phyloP scores from a whole-genome alignment of 2,888 invertebrate genomes.

The Cheilosia urbana region DNA sequence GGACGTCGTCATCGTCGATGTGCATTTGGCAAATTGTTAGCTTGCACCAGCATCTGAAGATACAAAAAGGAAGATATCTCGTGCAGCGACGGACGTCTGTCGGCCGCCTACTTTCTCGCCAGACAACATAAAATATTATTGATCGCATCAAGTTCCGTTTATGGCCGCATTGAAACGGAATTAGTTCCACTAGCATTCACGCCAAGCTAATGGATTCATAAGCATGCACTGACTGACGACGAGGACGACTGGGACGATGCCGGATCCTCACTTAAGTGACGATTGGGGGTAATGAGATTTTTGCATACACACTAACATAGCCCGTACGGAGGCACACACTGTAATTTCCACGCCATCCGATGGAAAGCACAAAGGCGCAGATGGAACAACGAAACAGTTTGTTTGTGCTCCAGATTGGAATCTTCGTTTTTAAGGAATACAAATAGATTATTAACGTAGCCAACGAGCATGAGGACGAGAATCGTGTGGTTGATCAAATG shows the following conservation, averaged over 20 bases:
- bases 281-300: conserved; percentile 58
- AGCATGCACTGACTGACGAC: conserved; percentile 42
- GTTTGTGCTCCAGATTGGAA: conserved; percentile 66
- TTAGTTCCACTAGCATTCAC: conserved; percentile 68
- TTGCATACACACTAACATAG: conserved; percentile 44
- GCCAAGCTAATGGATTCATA: conserved; percentile 63
- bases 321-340: conserved; percentile 6
- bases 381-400: conserved; percentile 50
- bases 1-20: conserved; percentile 27
- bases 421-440: conserved; percentile 59
- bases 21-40: conserved; percentile 62
- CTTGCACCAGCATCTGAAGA: conserved; percentile 25
- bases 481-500: conserved; percentile 4
- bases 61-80: conserved; percentile 18
- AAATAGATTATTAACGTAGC: conserved; percentile 69
- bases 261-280: conserved; percentile 11
- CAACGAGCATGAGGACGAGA: conserved; percentile 18
- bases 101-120: conserved; percentile 60
- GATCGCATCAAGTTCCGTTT: conserved; percentile 73
- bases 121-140: conserved; percentile 74
- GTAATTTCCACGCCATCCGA: conserved; percentile 60
- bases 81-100: conserved; percentile 42
- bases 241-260: not conserved
- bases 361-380: conserved; percentile 37
- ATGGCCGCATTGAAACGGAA: conserved; percentile 59